phyloP scores from a whole-genome alignment of 1,140 invertebrate genomes.

The Proctacanthus coquilletti region DNA sequence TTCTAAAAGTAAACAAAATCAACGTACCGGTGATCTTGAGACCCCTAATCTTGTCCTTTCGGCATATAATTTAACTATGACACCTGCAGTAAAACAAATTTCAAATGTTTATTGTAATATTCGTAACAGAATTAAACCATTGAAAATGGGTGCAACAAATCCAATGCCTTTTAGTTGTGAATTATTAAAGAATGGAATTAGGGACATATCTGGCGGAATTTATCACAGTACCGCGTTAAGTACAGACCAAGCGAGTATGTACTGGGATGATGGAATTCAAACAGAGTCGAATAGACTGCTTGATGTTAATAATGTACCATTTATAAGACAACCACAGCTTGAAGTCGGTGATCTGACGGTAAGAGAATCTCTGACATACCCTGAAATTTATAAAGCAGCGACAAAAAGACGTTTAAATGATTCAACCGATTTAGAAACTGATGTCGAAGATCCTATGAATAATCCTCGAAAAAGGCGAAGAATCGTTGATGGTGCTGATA shows the following conservation, averaged over 20 bases:
- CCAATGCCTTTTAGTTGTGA: slow-evolving; percentile 20
- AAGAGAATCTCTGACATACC: slow-evolving; percentile 6
- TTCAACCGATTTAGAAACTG: not conserved
- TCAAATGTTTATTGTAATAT: slow-evolving; percentile 17
- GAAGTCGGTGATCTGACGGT: slow-evolving; percentile 1
- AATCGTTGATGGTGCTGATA: not conserved
- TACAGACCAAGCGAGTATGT: slow-evolving; percentile 12
- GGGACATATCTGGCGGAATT: slow-evolving; percentile 13
- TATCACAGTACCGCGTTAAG: slow-evolving; percentile 20
- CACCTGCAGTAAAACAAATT: slow-evolving; percentile 16
- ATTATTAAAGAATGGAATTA: slow-evolving; percentile 16
- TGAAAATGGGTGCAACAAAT: too few species aligned
- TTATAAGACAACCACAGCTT: slow-evolving; percentile 13
- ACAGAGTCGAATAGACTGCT: slow-evolving; percentile 4
- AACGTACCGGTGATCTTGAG: slow-evolving; percentile 4
- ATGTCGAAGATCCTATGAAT: slow-evolving; percentile 10
- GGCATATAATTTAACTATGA: slow-evolving; percentile 21
- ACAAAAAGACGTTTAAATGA: slow-evolving; percentile 12
- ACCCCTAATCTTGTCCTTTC: slow-evolving; percentile 13
- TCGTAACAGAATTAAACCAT: slow-evolving; percentile 5
- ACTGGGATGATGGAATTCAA: slow-evolving; percentile 11
- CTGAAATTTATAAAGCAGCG: slow-evolving; percentile 10
- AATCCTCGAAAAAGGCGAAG: slow-evolving; percentile 10
- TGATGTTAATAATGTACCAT: slow-evolving; percentile 15
- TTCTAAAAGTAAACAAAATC: slow-evolving; percentile 5